Percentiles rank a stretch among this genome's conserved stretches.
phyloP scores from a whole-genome alignment of 2,888 invertebrate genomes.

The Sympetrum striolatum region DNA sequence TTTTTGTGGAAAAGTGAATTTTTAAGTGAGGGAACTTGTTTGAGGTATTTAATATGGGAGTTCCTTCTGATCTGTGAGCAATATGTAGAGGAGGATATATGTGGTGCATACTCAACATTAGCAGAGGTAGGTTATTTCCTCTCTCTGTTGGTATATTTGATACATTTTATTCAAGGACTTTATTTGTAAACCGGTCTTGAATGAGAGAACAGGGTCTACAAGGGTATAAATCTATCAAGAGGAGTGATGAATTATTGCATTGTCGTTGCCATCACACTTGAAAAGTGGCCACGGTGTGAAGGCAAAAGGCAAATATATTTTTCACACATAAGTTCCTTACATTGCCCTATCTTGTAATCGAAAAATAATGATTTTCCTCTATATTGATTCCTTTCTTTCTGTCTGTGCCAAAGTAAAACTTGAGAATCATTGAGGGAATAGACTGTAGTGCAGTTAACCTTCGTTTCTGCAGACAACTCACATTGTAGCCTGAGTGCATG shows the following conservation, averaged over 20 bases:
- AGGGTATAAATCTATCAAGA: constrained; percentile 42
- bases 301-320: constrained; percentile 33
- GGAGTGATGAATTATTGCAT: constrained; percentile 36
- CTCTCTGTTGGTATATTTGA: constrained; percentile 38
- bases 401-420: constrained; percentile 32
- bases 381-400: constrained; percentile 1
- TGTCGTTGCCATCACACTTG: constrained; percentile 18
- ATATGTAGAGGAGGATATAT: constrained; percentile 23
- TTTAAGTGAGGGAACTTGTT: neutral
- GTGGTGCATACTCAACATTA: constrained; percentile 39
- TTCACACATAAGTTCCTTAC: constrained; percentile 37
- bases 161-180: constrained; percentile 33
- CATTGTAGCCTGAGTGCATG: constrained; percentile 12
- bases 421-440: constrained; percentile 12
- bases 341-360: constrained; percentile 17
- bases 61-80: constrained; percentile 28
- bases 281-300: constrained; percentile 7
- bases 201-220: constrained; percentile 42
- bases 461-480: constrained; percentile 10
- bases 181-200: constrained; percentile 41
- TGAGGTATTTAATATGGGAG: neutral
- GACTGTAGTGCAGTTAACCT: constrained; percentile 24
- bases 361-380: constrained; percentile 17
- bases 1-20: constrained; percentile 25
- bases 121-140: constrained; percentile 38